Evolutionary conservation across 2,113 vertebrate genomes (phyloP), one percentile per base, ranked within the genome.

Genomic region (Gobius niger): DNA sequence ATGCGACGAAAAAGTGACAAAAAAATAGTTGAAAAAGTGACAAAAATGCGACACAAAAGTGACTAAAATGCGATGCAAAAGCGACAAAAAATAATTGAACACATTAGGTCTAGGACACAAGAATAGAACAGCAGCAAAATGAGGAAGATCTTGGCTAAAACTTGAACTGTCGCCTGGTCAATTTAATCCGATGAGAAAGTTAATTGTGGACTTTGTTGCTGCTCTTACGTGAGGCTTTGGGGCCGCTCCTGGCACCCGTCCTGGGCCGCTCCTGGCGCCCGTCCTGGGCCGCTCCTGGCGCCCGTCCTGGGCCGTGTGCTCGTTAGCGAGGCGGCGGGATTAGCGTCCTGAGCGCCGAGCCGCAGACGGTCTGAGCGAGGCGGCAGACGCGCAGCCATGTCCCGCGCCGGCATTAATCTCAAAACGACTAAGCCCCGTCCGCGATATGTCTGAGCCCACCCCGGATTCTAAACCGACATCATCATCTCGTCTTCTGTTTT

Each of bases 361-460:
- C 67, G 60, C 44, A 68, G 77, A 82, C 71, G 56, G 81, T 80
- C 82, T 81, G 72, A 84, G 72, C 73, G 60, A 57, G 9, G 8
- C 60, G 0, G 64, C 69, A 75, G 75, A 75, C 63, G 1, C 0
- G 2, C 18, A 47, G n/a, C n/a, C n/a, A n/a, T n/a, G n/a, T n/a
- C n/a, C n/a, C n/a, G n/a, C 47, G 56, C 67, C 70, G 70, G 80
- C 68, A 14, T 0, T 14, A 0, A 40, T 15, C 73, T 60, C 34
- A 7, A 52, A 7, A 76, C 15, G 47, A 24, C 82, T 77, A 34
- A 34, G 24, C 24, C 5, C 24, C 24, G 24, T 34, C 47, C 47
- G 12, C 13, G 13, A 12, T 49, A 6, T 49, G 7, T 49, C 47
- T 49, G 47, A 49, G 13, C 6, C 70, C 52, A 77, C 7, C 0